These are phyloP conservation scores for Ispidina picta DNA, from an alignment of 2,797 vertebrate species.

Conservation along the genomic window DNA sequence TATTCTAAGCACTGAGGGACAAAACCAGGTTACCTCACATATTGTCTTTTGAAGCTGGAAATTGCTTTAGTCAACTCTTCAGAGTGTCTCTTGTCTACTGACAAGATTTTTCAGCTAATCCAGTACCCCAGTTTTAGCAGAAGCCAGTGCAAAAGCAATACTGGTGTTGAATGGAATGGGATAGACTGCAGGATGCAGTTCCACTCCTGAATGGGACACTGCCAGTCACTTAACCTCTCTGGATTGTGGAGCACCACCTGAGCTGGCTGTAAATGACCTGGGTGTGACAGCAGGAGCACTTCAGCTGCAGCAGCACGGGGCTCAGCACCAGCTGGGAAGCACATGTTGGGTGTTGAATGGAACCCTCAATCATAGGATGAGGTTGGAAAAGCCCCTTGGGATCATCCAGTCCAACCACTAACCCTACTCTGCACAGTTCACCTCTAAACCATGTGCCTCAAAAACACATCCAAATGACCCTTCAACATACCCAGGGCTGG, in stretches of 20 bases:
- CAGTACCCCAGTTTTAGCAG: not conserved
- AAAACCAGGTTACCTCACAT: not conserved
- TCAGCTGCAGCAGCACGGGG: not conserved
- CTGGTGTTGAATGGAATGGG: not conserved
- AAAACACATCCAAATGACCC: no score
- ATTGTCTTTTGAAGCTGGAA: not conserved
- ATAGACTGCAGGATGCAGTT: not conserved
- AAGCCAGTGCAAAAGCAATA: not conserved
- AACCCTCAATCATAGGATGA: not conserved
- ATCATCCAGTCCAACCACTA: no score
- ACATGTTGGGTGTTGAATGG: not conserved
- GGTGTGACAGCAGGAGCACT: not conserved
- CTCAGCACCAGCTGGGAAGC: not conserved
- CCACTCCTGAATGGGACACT: not conserved
- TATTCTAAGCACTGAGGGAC: not conserved
- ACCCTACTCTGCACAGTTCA: no score
- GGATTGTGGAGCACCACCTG: not conserved
- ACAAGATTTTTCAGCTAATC: not conserved
- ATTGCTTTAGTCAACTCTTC: not conserved
- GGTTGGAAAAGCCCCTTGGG: no score
- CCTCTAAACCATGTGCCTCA: no score
- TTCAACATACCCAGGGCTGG: no score
- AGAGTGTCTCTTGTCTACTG: not conserved
- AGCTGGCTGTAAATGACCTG: not conserved
- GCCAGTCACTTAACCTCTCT: not conserved